Conservation (phyloP, 1,140 invertebrate species). For the Danaus plexippus region DNA sequence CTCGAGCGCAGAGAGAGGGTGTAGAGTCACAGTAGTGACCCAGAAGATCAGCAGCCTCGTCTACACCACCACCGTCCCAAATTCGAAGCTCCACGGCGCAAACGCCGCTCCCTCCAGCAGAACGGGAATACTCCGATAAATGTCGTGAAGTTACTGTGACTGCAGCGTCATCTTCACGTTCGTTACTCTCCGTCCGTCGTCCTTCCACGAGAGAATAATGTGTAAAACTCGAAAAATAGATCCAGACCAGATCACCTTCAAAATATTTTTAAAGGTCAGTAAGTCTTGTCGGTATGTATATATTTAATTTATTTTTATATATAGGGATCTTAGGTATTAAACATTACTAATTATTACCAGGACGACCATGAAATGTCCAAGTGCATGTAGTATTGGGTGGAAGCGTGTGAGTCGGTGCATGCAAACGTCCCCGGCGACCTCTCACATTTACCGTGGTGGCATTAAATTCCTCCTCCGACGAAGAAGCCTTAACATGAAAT, state of each 20-base stretch:
- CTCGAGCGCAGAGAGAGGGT: constrained; percentile 86
- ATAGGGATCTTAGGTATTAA: not conserved
- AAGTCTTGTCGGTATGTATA: no score
- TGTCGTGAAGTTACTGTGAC: constrained; percentile 16
- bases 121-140: constrained; percentile 20
- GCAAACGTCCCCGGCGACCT: constrained; percentile 72
- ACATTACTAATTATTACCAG: constrained; percentile 39
- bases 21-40: constrained; percentile 82
- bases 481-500: constrained; percentile 80
- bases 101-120: constrained; percentile 26
- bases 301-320: no score
- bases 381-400: constrained; percentile 89
- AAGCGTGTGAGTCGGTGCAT: constrained; percentile 86
- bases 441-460: constrained; percentile 43
- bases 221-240: constrained; percentile 88
- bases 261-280: not conserved
- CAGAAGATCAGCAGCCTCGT: constrained; percentile 39
- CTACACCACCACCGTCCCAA: constrained; percentile 73
- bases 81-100: constrained; percentile 76
- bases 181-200: constrained; percentile 55
- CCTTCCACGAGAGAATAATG: constrained; percentile 77
- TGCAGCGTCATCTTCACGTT: constrained; percentile 40
- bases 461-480: constrained; percentile 58
- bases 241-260: constrained; percentile 84
- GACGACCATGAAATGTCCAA: constrained; percentile 85